These are phyloP conservation scores for Cheiracanthium punctorium DNA, from an alignment of 2,888 invertebrate genomes.

Conservation along the genomic window DNA sequence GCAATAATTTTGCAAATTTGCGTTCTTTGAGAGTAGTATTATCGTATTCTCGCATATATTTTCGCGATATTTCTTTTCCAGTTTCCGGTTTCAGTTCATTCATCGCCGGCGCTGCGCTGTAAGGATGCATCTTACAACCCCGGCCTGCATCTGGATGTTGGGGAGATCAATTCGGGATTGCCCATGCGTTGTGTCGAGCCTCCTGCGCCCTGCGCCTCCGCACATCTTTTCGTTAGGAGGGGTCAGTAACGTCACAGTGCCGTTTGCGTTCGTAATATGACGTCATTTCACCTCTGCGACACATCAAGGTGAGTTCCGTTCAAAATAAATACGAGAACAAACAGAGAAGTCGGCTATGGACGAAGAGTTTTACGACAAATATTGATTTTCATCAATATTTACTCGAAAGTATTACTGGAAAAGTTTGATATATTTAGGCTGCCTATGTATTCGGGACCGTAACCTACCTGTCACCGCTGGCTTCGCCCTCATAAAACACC, in stretches of 20 bases:
- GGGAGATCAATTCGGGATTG: background rate
- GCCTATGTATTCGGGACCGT: too few relatives aligned
- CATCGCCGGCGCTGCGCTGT: background rate
- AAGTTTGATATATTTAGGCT: too few relatives aligned
- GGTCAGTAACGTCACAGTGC: conserved; percentile 43
- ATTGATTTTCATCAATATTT: conserved; percentile 1
- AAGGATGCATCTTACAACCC: conserved; percentile 6
- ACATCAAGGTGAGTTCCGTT: conserved; percentile 35
- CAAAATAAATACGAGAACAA: conserved; percentile 23
- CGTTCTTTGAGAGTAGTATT: too few relatives aligned
- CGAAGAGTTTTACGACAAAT: background rate
- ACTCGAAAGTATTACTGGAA: too few relatives aligned
- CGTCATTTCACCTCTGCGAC: conserved; percentile 54
- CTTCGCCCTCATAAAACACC: too few relatives aligned
- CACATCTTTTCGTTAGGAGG: conserved; percentile 41
- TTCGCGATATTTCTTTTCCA: too few relatives aligned
- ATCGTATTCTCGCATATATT: too few relatives aligned
- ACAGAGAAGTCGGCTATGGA: background rate
- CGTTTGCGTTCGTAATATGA: conserved; percentile 27
- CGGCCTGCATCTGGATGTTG: background rate
- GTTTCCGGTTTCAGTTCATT: background rate
- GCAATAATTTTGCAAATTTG: too few relatives aligned
- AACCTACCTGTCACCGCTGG: too few relatives aligned
- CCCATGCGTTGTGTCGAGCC: conserved; percentile 48
- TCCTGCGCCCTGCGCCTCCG: conserved; percentile 37